These are phyloP conservation scores for Ceratina calcarata DNA, from an alignment of 1,140 invertebrate species.

Conservation along the genomic window DNA sequence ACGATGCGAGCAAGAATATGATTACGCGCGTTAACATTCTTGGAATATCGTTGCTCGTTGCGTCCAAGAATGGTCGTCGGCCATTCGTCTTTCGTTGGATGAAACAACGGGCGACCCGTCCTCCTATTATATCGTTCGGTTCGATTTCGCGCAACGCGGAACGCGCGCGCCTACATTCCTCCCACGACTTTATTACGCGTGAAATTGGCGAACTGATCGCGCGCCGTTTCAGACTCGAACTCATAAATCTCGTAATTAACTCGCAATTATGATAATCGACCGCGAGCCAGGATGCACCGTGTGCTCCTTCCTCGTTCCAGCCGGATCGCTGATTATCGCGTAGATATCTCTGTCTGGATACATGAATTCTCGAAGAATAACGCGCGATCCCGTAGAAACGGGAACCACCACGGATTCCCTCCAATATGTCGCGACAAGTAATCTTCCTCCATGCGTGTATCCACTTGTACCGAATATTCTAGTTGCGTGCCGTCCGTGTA, in stretches of 20 bases:
- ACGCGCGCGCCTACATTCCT: slow-evolving; percentile 34
- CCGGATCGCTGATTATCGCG: slow-evolving; percentile 24
- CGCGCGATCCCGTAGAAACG: slow-evolving; percentile 17
- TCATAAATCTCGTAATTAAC: slow-evolving; percentile 41
- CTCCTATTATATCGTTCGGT: slow-evolving; percentile 8
- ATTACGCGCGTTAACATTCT: slow-evolving; percentile 74
- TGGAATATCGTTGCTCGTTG: slow-evolving; percentile 65
- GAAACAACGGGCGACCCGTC: neutral
- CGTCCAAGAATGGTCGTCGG: slow-evolving; percentile 53
- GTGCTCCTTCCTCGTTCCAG: slow-evolving; percentile 34
- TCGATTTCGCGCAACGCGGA: slow-evolving; percentile 35
- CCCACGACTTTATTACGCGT: slow-evolving; percentile 30
- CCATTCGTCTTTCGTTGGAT: slow-evolving; percentile 46
- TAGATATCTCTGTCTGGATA: neutral
- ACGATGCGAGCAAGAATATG: slow-evolving; percentile 71
- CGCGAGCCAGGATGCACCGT: slow-evolving; percentile 6
- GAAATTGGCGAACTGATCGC: slow-evolving; percentile 33
- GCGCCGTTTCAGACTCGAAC: neutral
- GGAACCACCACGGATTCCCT: neutral
- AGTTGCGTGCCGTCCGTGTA: no score
- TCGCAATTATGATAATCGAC: slow-evolving; percentile 49
- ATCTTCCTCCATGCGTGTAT: neutral
- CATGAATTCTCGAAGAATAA: neutral
- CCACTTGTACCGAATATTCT: no score
- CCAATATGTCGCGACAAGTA: neutral